Base-by-base conservation (phyloP, 2,888 invertebrate species). In the Tenthredo livida region DNA sequence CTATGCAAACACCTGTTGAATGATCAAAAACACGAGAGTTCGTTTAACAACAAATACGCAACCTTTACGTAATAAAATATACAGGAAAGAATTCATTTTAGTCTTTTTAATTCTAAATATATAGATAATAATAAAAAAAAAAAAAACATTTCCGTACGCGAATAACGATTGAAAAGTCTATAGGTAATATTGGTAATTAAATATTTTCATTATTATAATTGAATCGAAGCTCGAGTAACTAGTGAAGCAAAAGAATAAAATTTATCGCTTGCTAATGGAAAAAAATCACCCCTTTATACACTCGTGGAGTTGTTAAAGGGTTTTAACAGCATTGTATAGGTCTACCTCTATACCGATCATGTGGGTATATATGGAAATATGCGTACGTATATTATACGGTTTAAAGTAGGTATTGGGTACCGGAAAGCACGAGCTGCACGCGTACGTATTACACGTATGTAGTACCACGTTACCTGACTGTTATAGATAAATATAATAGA, bases 211-310 rank as follows among this genome's bases (percentile, higher is more conserved):
- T 12, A 43, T n/a, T 43, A 12, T 43, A 43, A 43, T 43, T 2
- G 12, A 43, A 12, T 43, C 43, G 12, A 43, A 43, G 10, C n/a
- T n/a, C 43, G 17, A 50, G 17, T 17, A 6, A 50, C 5, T 1
- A 50, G 5, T n/a, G 10, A 4, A 65, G 21, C 12, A 9, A 29
- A 21, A 65, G 12, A 29, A 21, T 10, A 65, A 65, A 65, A 21
- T 65, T 65, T 65, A 21, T 65, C 65, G 65, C 65, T 65, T 29
- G 65, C 65, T 65, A 5, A 65, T 65, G 65, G 25, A 65, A 65
- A 65, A 33, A 65, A 21, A 65, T 65, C 50, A 50, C 50, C 50
- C 50, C 65, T 65, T 65, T 37, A 70, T 70, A 70, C 17, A 70
- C 70, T 17, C 12, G 21, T 61, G 61, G 2, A 4, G 54, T 4